Percentiles rank a stretch among this genome's conserved stretches.
These are phyloP conservation scores for Zootermopsis nevadensis DNA, from an alignment of 2,888 invertebrate species.

Conservation along the genomic window DNA sequence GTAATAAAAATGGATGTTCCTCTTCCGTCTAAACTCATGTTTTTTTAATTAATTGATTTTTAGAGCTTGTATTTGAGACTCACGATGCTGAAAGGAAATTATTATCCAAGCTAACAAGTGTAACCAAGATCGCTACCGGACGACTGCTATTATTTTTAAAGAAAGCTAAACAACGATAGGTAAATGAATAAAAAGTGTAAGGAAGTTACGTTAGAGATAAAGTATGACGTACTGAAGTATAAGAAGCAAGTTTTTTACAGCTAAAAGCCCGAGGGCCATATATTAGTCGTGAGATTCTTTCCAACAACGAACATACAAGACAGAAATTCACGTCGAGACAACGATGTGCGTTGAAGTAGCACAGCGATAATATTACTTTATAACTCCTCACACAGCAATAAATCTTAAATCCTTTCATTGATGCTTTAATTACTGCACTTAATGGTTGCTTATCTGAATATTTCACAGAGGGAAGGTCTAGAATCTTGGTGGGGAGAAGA, in stretches of 20 bases:
- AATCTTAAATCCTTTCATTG: no score
- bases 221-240: neutral
- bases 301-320: neutral
- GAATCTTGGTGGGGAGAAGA: no score
- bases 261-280: neutral
- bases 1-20: neutral
- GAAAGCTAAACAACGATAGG: neutral
- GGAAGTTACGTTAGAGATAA: neutral
- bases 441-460: no score
- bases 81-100: neutral
- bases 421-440: no score
- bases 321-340: no score
- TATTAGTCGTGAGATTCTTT: neutral
- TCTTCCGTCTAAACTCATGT: neutral
- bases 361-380: no score
- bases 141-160: neutral
- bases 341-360: no score
- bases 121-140: neutral
- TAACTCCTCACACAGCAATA: no score
- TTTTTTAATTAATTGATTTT: neutral
- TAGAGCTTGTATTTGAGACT: neutral
- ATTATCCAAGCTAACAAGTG: slow-evolving; percentile 5
- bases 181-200: neutral
- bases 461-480: no score
- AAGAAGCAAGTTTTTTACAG: neutral